A percentile compares a stretch with the other conserved stretches of the same genome.
Evolutionary conservation across 2,797 vertebrate genomes (phyloP).

Genomic region (Fundulus diaphanus): DNA sequence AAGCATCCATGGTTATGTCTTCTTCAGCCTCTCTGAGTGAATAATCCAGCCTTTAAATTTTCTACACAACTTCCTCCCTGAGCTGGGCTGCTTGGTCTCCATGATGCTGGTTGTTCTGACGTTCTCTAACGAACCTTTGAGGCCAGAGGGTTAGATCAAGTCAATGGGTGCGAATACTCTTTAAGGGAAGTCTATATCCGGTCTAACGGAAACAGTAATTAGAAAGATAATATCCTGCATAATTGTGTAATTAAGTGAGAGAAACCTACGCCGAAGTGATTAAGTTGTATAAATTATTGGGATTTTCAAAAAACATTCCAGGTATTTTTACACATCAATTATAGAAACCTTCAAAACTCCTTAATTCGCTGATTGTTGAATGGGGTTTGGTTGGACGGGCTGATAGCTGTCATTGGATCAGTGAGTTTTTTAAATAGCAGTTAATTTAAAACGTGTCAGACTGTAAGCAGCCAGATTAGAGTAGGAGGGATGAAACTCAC

Average conservation of each 20-base stretch:
- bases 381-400: neutral
- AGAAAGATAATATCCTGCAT: neutral
- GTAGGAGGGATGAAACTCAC: conserved; percentile 50
- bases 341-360: neutral
- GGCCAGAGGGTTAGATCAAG: too few relatives aligned
- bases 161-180: too few relatives aligned
- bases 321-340: neutral
- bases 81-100: too few relatives aligned
- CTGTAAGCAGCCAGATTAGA: neutral
- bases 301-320: too few relatives aligned
- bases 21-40: too few relatives aligned
- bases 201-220: neutral
- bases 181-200: neutral
- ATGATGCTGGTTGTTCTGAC: too few relatives aligned
- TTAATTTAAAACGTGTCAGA: neutral
- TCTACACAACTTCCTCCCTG: too few relatives aligned
- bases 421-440: neutral
- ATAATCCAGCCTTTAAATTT: too few relatives aligned
- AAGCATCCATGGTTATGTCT: too few relatives aligned
- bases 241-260: neutral
- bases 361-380: neutral
- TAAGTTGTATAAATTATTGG: neutral
- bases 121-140: too few relatives aligned
- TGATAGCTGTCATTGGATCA: neutral
- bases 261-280: neutral